phyloP scores from a whole-genome alignment of 2,113 vertebrate species.

The Poicephalus gulielmi region DNA sequence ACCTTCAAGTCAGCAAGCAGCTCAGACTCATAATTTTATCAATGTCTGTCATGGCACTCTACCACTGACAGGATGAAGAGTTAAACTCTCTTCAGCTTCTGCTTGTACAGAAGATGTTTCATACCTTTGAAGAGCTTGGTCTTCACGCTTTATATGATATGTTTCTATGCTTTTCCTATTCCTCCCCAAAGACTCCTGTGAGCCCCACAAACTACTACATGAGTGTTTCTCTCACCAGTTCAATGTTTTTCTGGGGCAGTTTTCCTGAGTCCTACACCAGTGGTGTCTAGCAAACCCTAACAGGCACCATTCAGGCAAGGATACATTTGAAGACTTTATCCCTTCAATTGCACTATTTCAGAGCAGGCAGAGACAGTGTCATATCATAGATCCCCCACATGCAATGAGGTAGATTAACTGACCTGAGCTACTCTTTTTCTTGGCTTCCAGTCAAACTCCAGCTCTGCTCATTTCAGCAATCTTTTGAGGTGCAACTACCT shows the following conservation, averaged over 20 bases:
- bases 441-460: background rate
- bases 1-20: background rate
- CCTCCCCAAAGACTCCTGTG: background rate
- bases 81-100: background rate
- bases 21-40: background rate
- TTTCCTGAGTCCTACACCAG: background rate
- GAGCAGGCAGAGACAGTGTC: background rate
- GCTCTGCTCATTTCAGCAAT: background rate
- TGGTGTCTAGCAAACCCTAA: background rate
- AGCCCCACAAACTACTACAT: background rate
- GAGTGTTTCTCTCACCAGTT: background rate
- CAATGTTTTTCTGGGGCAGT: background rate
- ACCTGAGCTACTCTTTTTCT: background rate
- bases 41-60: background rate
- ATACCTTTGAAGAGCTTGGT: background rate
- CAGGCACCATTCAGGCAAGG: background rate
- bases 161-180: background rate
- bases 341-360: background rate
- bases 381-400: background rate
- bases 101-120: background rate
- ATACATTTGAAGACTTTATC: background rate
- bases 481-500: constrained; percentile 20
- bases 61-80: background rate
- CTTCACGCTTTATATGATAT: background rate
- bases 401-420: background rate